Percentiles rank a stretch among this genome's conserved stretches.
Conservation (phyloP, 2,797 vertebrate genomes). For the Anguilla pacifica region DNA sequence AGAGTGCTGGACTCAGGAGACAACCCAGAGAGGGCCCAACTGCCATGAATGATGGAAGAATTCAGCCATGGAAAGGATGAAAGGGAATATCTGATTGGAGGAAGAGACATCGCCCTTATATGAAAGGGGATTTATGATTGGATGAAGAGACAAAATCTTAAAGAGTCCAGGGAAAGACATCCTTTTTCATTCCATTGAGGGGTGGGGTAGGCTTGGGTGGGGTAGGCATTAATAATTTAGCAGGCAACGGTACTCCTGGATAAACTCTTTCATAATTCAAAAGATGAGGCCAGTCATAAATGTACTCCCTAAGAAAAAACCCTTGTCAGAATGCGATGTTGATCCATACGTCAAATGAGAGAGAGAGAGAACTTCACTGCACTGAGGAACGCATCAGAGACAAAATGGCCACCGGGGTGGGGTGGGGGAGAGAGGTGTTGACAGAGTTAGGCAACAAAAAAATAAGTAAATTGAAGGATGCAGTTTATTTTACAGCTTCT, state of each 20-base stretch:
- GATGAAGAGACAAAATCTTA: not conserved
- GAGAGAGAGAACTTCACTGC: not conserved
- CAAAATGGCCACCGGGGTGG: not conserved
- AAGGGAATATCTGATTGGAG: not conserved
- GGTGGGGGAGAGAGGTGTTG: not conserved
- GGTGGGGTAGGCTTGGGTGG: not conserved
- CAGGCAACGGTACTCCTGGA: not conserved
- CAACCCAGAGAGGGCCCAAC: not conserved
- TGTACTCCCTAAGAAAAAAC: not conserved
- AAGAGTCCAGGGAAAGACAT: not conserved
- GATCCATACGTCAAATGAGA: not conserved
- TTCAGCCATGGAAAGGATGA: not conserved
- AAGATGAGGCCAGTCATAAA: slow-evolving; percentile 2
- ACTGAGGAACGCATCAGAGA: not conserved
- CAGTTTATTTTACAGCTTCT: not conserved
- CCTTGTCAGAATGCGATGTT: not conserved
- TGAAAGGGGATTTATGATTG: not conserved
- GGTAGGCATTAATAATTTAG: not conserved
- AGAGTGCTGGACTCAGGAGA: not conserved
- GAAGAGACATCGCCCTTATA: not conserved
- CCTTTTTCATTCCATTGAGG: not conserved
- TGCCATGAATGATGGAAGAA: not conserved
- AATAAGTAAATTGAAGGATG: not conserved
- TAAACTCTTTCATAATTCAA: slow-evolving; percentile 15
- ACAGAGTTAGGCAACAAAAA: not conserved